A percentile compares a stretch with the other conserved stretches of the same genome.
These are phyloP conservation scores for Hymenochirus boettgeri DNA, from an alignment of 2,113 vertebrate species.

Conservation along the genomic window DNA sequence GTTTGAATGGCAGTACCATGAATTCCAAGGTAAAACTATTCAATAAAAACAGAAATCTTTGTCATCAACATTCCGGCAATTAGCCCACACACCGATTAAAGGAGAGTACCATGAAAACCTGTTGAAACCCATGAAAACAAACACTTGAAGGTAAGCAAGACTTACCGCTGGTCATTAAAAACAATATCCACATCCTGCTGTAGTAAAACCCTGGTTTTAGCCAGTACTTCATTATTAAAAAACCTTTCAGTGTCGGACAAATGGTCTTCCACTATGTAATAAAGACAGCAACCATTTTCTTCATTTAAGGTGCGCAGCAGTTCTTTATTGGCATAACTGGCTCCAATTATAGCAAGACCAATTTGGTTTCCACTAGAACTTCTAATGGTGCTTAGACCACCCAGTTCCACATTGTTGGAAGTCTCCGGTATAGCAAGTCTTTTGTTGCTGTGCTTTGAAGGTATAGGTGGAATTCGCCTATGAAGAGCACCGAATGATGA, in stretches of 20 bases:
- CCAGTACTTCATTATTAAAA: slow-evolving; percentile 40
- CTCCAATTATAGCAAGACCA: slow-evolving; percentile 43
- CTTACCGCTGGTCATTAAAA: slow-evolving; percentile 49
- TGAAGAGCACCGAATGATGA: slow-evolving; percentile 8
- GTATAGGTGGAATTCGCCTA: fast-evolving
- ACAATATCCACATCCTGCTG: slow-evolving; percentile 40
- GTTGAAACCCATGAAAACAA: no score
- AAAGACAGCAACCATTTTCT: slow-evolving; percentile 43
- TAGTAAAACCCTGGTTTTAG: slow-evolving; percentile 44
- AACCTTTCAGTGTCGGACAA: slow-evolving; percentile 41
- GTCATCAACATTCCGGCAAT: no score
- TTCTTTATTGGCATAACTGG: slow-evolving; percentile 11
- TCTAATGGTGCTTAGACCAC: background rate
- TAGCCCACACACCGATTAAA: no score
- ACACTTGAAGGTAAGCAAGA: no score
- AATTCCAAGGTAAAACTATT: no score
- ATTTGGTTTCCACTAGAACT: background rate
- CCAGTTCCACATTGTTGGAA: background rate
- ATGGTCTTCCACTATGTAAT: slow-evolving; percentile 48
- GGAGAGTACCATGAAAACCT: no score
- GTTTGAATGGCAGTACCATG: no score
- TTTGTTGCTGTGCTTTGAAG: slow-evolving; percentile 9
- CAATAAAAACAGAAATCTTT: no score
- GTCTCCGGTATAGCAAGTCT: background rate
- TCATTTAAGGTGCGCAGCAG: slow-evolving; percentile 45